Conservation (phyloP, 2,113 vertebrate species). For the Haemorhous mexicanus region DNA sequence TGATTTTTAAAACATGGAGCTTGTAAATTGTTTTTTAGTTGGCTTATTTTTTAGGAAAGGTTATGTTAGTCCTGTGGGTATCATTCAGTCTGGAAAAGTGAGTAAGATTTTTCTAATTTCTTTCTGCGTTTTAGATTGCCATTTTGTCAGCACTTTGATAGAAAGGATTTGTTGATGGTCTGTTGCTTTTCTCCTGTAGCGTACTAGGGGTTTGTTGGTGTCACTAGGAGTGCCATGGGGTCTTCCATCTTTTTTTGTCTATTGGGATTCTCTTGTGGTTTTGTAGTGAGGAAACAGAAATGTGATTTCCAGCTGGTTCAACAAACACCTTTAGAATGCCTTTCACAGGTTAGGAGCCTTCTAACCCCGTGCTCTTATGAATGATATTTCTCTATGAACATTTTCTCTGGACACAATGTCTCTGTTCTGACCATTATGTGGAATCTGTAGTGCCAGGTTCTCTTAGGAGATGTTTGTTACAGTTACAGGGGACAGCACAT, state of each 20-base stretch:
- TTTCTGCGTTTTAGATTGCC: background rate
- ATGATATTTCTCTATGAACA: background rate
- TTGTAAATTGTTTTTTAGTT: background rate
- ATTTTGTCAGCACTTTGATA: background rate
- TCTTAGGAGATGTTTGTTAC: background rate
- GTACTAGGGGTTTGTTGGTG: background rate
- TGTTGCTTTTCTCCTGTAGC: background rate
- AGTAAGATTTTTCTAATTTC: background rate
- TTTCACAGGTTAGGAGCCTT: background rate
- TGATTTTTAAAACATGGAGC: background rate
- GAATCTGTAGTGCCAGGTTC: background rate
- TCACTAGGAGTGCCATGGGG: background rate
- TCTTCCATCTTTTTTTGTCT: background rate
- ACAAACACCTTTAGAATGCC: background rate
- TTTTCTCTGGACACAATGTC: background rate
- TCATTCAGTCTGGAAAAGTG: background rate
- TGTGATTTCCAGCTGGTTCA: background rate
- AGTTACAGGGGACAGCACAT: background rate
- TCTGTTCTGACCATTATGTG: background rate
- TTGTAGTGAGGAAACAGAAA: background rate
- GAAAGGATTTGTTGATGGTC: background rate
- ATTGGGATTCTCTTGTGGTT: background rate
- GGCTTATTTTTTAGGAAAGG: background rate
- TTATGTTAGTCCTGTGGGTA: background rate
- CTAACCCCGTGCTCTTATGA: rapidly evolving